Evolutionary conservation across 2,113 vertebrate genomes (phyloP).

Genomic region (Crotalus helleri): DNA sequence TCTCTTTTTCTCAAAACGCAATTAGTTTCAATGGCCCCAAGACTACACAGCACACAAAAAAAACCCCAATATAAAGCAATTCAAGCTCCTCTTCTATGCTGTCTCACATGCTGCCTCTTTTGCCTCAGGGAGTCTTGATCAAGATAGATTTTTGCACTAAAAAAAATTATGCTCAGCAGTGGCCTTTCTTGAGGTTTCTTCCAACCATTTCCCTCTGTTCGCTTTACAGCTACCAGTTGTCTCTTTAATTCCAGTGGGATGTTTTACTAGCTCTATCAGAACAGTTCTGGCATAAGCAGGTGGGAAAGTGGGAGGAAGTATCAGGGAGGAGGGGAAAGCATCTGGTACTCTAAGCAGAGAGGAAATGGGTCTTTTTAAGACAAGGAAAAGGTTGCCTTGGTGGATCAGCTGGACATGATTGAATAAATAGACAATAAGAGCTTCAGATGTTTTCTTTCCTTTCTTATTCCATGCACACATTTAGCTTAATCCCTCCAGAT

Average conservation of each 20-base stretch:
- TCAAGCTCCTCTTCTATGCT: not conserved
- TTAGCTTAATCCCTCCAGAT: not conserved
- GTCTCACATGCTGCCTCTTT: not conserved
- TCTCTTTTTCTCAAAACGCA: not conserved
- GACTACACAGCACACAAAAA: not conserved
- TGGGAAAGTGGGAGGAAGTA: not conserved
- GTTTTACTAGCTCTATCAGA: constrained; percentile 49
- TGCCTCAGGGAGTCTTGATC: not conserved
- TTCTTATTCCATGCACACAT: not conserved
- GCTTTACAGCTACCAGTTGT: constrained; percentile 55
- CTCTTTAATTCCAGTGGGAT: constrained; percentile 42
- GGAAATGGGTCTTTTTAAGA: not conserved
- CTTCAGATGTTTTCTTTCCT: not conserved
- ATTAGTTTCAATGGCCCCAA: not conserved
- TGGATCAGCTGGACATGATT: not conserved
- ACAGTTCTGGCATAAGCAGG: not conserved
- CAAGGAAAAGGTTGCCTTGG: not conserved
- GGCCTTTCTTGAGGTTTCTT: constrained; percentile 38
- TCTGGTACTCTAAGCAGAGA: not conserved
- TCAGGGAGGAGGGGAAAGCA: fast-evolving
- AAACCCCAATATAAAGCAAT: not conserved
- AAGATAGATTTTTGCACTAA: constrained; percentile 43
- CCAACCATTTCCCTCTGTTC: constrained; percentile 46
- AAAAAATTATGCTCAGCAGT: not conserved
- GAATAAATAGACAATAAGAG: not conserved